Base-by-base conservation (phyloP, 1,140 invertebrate genomes). In the Piezodorus guildinii region DNA sequence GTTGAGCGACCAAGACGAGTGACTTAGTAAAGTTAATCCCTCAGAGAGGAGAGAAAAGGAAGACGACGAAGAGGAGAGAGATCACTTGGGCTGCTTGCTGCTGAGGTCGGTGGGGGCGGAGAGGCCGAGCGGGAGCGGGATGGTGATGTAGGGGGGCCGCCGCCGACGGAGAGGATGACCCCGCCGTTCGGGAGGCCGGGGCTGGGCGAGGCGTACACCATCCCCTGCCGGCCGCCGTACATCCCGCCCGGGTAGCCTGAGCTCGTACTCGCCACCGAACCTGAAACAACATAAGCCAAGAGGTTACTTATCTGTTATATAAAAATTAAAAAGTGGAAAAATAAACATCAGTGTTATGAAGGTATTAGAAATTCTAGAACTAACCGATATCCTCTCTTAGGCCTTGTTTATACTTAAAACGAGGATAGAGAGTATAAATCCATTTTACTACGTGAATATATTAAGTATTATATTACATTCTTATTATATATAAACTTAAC, bases 111-210 rank as follows among this genome's bases (percentile, higher is more conserved):
- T 63, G 3, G 62, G 62, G 10, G 62, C 19, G 16, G 58, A 34
- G 3, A 60, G 19, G 14, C 58, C 58, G 3, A 60, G 58, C 3
- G 46, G 62, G 8, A 63, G 62, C 12, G 62, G 62, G 16, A 63
- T 63, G 39, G 62, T 63, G 45, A 63, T 63, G 62, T 63, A 63
- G 9, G 23, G 60, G 0, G 62, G 62, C 51, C 58, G 34, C 58
- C 58, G 34, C 30, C 58, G 16, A 63, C 51, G 5, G 51, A 58
- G 62, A 63, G 46, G 25, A 63, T 63, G n/a, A 63, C 62, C 0
- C 62, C 62, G 6, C 62, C 62, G 39, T 63, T 63, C 1, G 62
- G 62, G 4, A 63, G 17, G 3, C n/a, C n/a, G 10, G 62, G 54
- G 15, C 30, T 44, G 12, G 62, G 62, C 5, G 62, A 62, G 27